These are phyloP conservation scores for Protonibea diacanthus DNA, from an alignment of 2,797 vertebrate species.

Conservation along the genomic window DNA sequence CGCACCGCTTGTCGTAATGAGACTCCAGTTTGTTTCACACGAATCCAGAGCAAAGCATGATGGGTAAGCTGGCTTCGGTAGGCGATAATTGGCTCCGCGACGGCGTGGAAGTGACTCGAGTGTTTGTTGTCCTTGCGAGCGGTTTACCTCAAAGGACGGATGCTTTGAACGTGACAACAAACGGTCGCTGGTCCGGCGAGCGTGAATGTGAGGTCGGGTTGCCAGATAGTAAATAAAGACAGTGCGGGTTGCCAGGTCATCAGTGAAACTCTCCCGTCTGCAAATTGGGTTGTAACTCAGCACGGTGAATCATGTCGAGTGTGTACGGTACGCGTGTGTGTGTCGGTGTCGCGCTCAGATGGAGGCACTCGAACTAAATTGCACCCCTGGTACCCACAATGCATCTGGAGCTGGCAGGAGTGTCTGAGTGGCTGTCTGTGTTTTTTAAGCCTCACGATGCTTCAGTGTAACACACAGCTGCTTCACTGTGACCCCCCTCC, in stretches of 20 bases:
- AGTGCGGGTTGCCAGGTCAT: slow-evolving; percentile 72
- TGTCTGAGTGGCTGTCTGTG: slow-evolving; percentile 61
- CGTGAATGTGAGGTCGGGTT: slow-evolving; percentile 52
- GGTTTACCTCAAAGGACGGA: slow-evolving; percentile 33
- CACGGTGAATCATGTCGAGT: slow-evolving; percentile 60
- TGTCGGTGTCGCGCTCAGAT: slow-evolving; percentile 47
- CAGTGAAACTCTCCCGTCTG: slow-evolving; percentile 64
- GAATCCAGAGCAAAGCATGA: slow-evolving; percentile 60
- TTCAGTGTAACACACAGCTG: slow-evolving; percentile 52
- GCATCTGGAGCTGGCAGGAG: slow-evolving; percentile 77
- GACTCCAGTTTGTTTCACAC: slow-evolving; percentile 61
- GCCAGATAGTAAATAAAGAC: slow-evolving; percentile 75
- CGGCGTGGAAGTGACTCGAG: slow-evolving; percentile 45
- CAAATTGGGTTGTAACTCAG: slow-evolving; percentile 76
- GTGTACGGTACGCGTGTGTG: slow-evolving; percentile 24
- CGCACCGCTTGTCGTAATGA: slow-evolving; percentile 67
- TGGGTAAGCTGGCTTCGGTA: slow-evolving; percentile 56
- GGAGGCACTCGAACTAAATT: slow-evolving; percentile 72
- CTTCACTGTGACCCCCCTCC: slow-evolving; percentile 25
- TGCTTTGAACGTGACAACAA: slow-evolving; percentile 14
- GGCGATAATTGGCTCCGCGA: slow-evolving; percentile 48
- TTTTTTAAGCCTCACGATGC: slow-evolving; percentile 54
- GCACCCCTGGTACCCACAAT: slow-evolving; percentile 74
- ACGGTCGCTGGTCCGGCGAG: background rate
- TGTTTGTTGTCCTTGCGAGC: slow-evolving; percentile 52